Evolutionary conservation across 2,797 vertebrate genomes (phyloP).

Genomic region (Calcarius lapponicus): DNA sequence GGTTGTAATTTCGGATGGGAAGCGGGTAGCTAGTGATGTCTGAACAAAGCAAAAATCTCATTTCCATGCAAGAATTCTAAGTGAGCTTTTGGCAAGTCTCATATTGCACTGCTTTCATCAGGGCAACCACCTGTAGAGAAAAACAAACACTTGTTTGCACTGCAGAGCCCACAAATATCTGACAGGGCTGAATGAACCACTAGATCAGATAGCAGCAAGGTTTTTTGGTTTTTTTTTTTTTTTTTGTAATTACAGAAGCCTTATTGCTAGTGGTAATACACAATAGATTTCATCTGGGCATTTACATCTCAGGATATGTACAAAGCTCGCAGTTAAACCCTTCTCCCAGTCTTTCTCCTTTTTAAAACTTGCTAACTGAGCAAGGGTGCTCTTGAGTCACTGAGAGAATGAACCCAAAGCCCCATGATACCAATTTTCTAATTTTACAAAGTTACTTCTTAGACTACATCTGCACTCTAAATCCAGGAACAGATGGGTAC

Average conservation of each 20-base stretch:
- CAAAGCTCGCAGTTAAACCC: not conserved
- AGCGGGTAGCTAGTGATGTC: fast-evolving
- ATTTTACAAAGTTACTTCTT: slow-evolving; percentile 20
- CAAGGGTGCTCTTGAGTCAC: not conserved
- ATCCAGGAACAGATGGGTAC: slow-evolving; percentile 42
- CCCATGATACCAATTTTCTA: not conserved
- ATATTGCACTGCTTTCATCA: not conserved
- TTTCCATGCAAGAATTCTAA: not conserved
- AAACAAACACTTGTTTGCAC: not conserved
- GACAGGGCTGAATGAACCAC: not conserved
- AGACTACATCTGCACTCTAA: slow-evolving; percentile 23
- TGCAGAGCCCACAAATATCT: not conserved
- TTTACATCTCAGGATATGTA: not conserved
- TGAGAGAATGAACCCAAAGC: not conserved
- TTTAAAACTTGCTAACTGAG: not conserved
- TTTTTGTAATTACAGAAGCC: not conserved
- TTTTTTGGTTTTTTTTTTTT: not conserved
- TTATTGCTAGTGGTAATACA: not conserved
- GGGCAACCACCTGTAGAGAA: not conserved
- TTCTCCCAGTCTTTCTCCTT: not conserved
- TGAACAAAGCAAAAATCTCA: not conserved
- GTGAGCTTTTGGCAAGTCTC: not conserved
- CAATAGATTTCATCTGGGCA: not conserved
- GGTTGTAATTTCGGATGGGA: not conserved
- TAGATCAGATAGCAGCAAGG: not conserved